These are phyloP conservation scores for Dynastes maya DNA, from an alignment of 2,888 invertebrate species.

Conservation along the genomic window DNA sequence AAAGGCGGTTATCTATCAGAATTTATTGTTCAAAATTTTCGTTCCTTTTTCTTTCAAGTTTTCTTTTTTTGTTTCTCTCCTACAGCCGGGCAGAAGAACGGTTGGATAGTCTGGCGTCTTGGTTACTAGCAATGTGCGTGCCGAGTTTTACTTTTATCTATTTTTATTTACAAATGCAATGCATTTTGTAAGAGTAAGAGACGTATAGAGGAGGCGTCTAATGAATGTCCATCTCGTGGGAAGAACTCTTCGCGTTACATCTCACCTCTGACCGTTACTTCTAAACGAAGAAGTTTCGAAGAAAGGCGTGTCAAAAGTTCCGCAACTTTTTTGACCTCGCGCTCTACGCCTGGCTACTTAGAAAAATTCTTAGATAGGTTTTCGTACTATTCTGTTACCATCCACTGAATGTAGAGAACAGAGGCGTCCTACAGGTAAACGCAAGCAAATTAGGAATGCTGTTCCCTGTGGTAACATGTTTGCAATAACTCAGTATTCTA, in stretches of 20 bases:
- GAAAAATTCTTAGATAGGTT: constrained; percentile 27
- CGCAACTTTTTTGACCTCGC: constrained; percentile 31
- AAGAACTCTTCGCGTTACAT: constrained; percentile 46
- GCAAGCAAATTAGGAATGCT: no score
- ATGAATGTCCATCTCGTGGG: constrained; percentile 48
- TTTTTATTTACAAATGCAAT: constrained; percentile 16
- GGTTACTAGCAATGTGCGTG: constrained; percentile 6
- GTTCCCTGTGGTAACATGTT: no score
- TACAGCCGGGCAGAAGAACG: background rate
- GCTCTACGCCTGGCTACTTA: background rate
- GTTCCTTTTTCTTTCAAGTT: constrained; percentile 4
- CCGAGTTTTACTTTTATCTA: constrained; percentile 27
- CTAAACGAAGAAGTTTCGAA: constrained; percentile 29
- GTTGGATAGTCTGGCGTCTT: constrained; percentile 30
- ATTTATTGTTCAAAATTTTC: constrained; percentile 36
- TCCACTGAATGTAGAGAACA: background rate
- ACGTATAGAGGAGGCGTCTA: background rate
- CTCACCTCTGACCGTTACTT: constrained; percentile 45
- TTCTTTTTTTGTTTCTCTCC: background rate
- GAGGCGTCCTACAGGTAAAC: background rate
- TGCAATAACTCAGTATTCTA: no score
- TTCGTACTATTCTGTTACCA: constrained; percentile 10
- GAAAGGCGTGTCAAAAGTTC: constrained; percentile 44
- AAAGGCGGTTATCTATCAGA: constrained; percentile 41
- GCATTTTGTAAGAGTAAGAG: constrained; percentile 8